Evolutionary conservation across 2,797 vertebrate species (phyloP).

Genomic region (Allobates femoralis): DNA sequence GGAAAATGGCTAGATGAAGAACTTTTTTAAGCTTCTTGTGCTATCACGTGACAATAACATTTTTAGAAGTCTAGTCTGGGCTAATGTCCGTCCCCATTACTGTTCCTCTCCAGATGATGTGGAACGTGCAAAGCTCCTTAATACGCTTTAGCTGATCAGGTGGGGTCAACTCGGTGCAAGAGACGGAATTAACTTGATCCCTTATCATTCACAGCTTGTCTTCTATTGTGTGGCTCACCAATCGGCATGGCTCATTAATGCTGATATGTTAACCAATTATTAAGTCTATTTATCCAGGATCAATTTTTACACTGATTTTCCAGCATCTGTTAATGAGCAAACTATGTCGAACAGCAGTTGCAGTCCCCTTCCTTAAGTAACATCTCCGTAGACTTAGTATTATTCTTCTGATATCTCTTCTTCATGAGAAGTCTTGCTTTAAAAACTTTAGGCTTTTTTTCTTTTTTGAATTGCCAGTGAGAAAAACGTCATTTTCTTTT

Average conservation of each 20-base stretch:
- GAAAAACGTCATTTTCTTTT: conserved; percentile 83
- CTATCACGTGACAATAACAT: conserved; percentile 73
- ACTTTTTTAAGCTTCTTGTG: conserved; percentile 75
- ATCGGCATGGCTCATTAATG: conserved; percentile 60
- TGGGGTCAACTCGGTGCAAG: conserved; percentile 64
- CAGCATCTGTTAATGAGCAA: conserved; percentile 68
- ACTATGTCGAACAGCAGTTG: conserved; percentile 66
- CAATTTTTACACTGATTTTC: conserved; percentile 51
- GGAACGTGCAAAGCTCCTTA: conserved; percentile 66
- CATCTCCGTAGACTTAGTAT: conserved; percentile 64
- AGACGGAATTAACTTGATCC: conserved; percentile 60
- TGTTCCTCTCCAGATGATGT: conserved; percentile 66
- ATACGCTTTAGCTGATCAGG: conserved; percentile 60
- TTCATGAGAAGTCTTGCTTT: conserved; percentile 72
- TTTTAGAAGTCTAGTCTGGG: conserved; percentile 65
- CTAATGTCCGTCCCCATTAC: conserved; percentile 65
- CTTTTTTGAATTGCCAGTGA: conserved; percentile 74
- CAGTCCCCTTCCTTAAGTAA: conserved; percentile 64
- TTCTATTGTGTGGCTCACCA: conserved; percentile 65
- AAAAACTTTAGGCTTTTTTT: conserved; percentile 22
- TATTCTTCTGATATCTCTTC: conserved; percentile 70
- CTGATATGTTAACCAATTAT: conserved; percentile 56
- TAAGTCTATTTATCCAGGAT: conserved; percentile 57
- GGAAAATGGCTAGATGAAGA: conserved; percentile 81
- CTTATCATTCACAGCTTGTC: conserved; percentile 63